Evolutionary conservation across 2,113 vertebrate genomes (phyloP), one percentile per base, ranked within the genome.

Genomic region (Trematomus loennbergii): DNA sequence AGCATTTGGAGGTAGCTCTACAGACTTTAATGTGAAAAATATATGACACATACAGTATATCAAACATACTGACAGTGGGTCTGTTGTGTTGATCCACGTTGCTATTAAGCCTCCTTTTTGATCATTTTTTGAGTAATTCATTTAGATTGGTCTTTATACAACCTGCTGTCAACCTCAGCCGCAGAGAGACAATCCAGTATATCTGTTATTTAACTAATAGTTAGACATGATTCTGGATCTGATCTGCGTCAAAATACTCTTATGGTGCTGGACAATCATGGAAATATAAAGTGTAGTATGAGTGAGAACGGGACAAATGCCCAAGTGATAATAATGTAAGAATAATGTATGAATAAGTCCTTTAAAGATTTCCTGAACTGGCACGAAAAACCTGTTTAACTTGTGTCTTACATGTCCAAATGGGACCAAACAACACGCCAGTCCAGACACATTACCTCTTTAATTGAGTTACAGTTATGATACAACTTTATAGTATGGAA

Each of bases 1-100:
- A 84, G 68, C 59, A 75, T 82, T 82, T 72, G 57, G 68, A 82
- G 64, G 75, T 77, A 73, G 64, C 61, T 70, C n/a, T 33, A 12
- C 22, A 67, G 79, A 71, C 50, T 55, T 68, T n/a, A 48, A 58
- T 11, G 81, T 52, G 49, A 67, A 40, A 77, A 78, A 72, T 58
- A 45, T 36, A 50, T 62, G 64, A 69, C 58, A 71, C 50, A 71
- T 15, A 8, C 36, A 8, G 36, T 40, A 40, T 40, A 40, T 40
- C 36, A 40, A 40, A 40, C 36, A 40, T 6, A 8, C 36, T 40
- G 36, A 40, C 36, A 8, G 48, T 5, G 48, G 48, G 12, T 16
- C 49, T 50, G 16, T 1, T 7, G 16, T 17, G 6, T n/a, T 20
- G 2, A 20, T 63, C 6, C n/a, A 48, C 1, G 17, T 17, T 29